Base-by-base conservation (phyloP, 2,888 invertebrate genomes). In the Rambutsinella grinnellia region DNA sequence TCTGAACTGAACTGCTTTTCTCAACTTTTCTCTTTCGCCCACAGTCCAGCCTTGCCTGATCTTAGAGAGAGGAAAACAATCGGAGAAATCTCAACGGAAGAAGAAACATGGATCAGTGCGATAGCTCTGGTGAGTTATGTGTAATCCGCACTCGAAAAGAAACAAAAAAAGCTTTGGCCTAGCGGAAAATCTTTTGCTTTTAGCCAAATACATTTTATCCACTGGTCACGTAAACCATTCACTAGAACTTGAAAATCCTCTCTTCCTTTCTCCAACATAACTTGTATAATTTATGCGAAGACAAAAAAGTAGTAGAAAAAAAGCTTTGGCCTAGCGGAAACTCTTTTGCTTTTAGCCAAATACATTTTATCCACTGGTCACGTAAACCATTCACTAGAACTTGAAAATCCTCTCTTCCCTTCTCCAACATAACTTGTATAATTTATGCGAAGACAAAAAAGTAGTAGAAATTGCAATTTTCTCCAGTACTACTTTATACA, bases 101-200 rank as follows among this genome's bases (percentile, higher is more conserved):
- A 81, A 47, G 82, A 81, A 67, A 76, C 81, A 21, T 83, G 83
- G 83, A 81, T 83, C 27, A 79, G 79, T 36, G 78, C 83, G 5
- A 63, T 82, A 21, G 80, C 82, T 15, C 60, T 78, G 44, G 83
- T 82, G 70, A 75, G 81, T 56, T n/a, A n/a, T n/a, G n/a, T n/a
- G n/a, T n/a, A n/a, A 36, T 36, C 36, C 36, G 36, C 36, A n/a
- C n/a, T n/a, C n/a, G n/a, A n/a, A n/a, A n/a, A n/a, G n/a, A n/a
- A n/a, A n/a, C n/a, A n/a, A n/a, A n/a, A n/a, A n/a, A n/a, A n/a
- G n/a, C n/a, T n/a, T n/a, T n/a, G n/a, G n/a, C n/a, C n/a, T n/a
- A n/a, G n/a, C n/a, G n/a, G n/a, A n/a, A n/a, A n/a, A n/a, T n/a
- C n/a, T n/a, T n/a, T n/a, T n/a, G n/a, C n/a, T n/a, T n/a, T n/a